A percentile compares a stretch with the other conserved stretches of the same genome.
Evolutionary conservation across 2,888 invertebrate species (phyloP).

Genomic region (Cerastoderma edule): DNA sequence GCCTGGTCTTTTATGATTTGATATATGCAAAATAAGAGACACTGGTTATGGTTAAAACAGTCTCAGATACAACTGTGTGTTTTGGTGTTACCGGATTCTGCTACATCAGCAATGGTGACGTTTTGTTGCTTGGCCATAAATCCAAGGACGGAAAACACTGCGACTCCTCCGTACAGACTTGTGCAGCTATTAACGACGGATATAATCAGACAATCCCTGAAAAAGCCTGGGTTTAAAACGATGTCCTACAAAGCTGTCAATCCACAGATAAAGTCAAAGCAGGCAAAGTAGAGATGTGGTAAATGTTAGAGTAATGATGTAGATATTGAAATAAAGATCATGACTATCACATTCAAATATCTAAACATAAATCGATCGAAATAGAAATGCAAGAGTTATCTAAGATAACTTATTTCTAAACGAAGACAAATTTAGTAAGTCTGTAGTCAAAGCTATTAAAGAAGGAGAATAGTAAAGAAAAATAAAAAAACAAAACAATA

Average conservation of each 20-base stretch:
- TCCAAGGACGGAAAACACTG: conserved; percentile 42
- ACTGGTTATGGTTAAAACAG: not conserved
- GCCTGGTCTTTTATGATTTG: not conserved
- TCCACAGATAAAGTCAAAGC: too few species aligned
- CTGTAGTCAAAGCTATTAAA: too few species aligned
- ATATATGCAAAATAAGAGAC: not conserved
- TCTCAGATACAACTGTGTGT: too few species aligned
- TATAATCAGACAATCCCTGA: conserved; percentile 53
- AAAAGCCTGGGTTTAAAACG: conserved; percentile 25
- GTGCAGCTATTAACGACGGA: conserved; percentile 55
- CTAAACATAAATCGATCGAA: too few species aligned
- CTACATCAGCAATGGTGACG: conserved; percentile 40
- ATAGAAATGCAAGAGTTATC: too few species aligned
- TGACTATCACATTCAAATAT: too few species aligned
- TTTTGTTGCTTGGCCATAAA: conserved; percentile 46
- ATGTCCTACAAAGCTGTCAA: not conserved
- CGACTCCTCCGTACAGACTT: conserved; percentile 44
- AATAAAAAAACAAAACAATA: too few species aligned
- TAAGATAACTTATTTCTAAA: too few species aligned
- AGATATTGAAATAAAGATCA: not conserved
- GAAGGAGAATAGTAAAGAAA: too few species aligned
- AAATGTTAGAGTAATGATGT: too few species aligned
- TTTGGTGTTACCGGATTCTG: conserved; percentile 41
- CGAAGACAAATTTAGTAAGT: too few species aligned
- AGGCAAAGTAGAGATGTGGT: not conserved